These are phyloP conservation scores for Tigriopus californicus DNA, from an alignment of 2,888 invertebrate genomes.

Conservation along the genomic window DNA sequence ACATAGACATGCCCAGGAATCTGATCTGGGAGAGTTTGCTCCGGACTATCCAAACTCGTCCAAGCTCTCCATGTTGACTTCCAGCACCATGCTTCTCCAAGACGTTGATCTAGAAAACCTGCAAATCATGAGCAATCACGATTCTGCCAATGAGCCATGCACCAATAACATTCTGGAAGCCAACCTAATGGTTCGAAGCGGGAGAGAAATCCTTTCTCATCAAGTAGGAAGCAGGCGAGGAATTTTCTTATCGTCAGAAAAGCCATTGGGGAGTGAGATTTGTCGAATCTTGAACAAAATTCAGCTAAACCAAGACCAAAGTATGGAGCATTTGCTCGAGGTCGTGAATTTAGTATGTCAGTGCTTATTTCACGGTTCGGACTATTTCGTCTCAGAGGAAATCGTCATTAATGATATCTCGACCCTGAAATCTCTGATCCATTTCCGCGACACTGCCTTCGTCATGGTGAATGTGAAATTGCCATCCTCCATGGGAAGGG, in stretches of 20 bases:
- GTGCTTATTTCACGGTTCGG: constrained; percentile 24
- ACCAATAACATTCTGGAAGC: too few relatives aligned
- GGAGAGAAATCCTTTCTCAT: too few relatives aligned
- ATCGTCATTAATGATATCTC: constrained; percentile 24
- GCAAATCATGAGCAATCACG: constrained; percentile 22
- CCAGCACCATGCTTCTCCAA: constrained; percentile 20
- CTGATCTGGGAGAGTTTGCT: not conserved
- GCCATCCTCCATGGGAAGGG: too few relatives aligned
- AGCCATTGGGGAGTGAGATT: not conserved
- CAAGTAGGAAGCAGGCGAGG: too few relatives aligned
- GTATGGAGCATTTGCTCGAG: not conserved
- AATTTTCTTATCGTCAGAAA: not conserved
- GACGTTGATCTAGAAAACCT: constrained; percentile 28
- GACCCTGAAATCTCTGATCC: constrained; percentile 25
- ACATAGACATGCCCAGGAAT: constrained; percentile 24
- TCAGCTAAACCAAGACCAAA: not conserved
- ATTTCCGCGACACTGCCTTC: constrained; percentile 26
- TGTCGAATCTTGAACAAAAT: not conserved
- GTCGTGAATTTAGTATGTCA: not conserved
- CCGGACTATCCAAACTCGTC: constrained; percentile 20
- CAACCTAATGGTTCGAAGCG: not conserved
- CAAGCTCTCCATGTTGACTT: constrained; percentile 13
- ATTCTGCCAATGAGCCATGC: too few relatives aligned
- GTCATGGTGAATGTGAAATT: constrained; percentile 20
- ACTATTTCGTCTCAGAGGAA: constrained; percentile 27